Base-by-base conservation (phyloP, 2,888 invertebrate genomes). In the Heliconius hortense region DNA sequence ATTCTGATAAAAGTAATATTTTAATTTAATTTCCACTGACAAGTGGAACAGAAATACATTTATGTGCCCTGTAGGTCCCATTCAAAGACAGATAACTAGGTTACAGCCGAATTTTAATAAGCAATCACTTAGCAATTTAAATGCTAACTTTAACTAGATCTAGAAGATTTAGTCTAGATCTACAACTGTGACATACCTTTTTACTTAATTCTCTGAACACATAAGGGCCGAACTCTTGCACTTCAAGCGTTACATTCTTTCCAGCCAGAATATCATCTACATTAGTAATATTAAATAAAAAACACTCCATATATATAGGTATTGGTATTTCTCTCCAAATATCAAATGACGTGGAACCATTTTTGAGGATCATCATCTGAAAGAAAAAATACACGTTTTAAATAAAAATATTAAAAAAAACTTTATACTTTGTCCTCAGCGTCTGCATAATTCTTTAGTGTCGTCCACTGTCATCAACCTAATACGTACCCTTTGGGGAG, bases 321-420 rank as follows among this genome's bases (percentile, higher is more conserved):
- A 98, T 95, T 0, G 97, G 97, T 0, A 97, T 96, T 84, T 96
- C 96, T 77, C 95, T 91, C 98, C 98, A 98, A 81, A 96, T 95
- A 2, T 94, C 87, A 86, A 95, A 98, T 60, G 95, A 96, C 78
- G 90, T 94, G 0, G 97, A 96, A 8, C 94, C 91, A 0, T 94
- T 90, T 31, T 95, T 90, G 48, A 97, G 86, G 13, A 93, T 89
- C 82, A 97, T 91, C 94, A 96, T 94, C 97, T 97, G 84, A 1
- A 87, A 88, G 31, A 7, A 28, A 68, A 69, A n/a, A 35, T 21
- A n/a, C 0, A 11, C 13, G 8, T 35, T 35, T 35, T 21, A 64
- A n/a, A 35, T 56, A 53, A 48, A 48, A 48, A 15, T 4, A 43
- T 43, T 43, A 43, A 48, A 48, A n/a, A 18, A 5, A 48, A 48